Conservation (phyloP, 2,888 invertebrate genomes). For the Sturmia bella region DNA sequence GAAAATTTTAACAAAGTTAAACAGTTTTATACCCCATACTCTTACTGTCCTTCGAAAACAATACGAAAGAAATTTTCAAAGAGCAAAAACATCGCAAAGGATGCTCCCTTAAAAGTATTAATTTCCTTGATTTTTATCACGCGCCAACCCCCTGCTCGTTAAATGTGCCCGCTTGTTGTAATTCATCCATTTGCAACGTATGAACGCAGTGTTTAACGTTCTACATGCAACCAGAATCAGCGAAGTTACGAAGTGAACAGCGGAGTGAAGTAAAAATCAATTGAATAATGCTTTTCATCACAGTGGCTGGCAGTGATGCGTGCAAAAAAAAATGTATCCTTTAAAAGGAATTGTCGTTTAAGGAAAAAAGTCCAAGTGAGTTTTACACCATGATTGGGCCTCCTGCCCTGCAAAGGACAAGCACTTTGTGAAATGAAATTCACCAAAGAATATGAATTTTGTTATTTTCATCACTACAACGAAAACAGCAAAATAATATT, state of each 20-base stretch:
- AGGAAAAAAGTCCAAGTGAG: conserved; percentile 34
- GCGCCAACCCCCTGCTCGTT: conserved; percentile 55
- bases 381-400: conserved; percentile 60
- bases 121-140: conserved; percentile 67
- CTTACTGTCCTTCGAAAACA: conserved; percentile 81
- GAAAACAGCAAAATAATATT: conserved; percentile 28
- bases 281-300: conserved; percentile 70
- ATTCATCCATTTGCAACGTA: conserved; percentile 40
- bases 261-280: conserved; percentile 60
- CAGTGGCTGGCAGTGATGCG: conserved; percentile 68
- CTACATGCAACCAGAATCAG: conserved; percentile 15
- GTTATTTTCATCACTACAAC: conserved; percentile 53
- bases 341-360: conserved; percentile 69
- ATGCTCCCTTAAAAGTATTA: conserved; percentile 58
- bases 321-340: conserved; percentile 67
- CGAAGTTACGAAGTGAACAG: background rate
- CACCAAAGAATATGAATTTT: conserved; percentile 59
- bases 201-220: background rate
- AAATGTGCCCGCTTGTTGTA: conserved; percentile 33
- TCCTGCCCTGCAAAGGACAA: conserved; percentile 76
- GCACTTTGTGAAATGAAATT: conserved; percentile 73
- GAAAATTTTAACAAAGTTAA: conserved; percentile 41
- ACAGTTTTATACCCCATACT: conserved; percentile 20
- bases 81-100: conserved; percentile 9
- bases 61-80: conserved; percentile 70